Conservation (phyloP, 92 coral and sea anemone genomes). For the Paramuricea clavata region DNA sequence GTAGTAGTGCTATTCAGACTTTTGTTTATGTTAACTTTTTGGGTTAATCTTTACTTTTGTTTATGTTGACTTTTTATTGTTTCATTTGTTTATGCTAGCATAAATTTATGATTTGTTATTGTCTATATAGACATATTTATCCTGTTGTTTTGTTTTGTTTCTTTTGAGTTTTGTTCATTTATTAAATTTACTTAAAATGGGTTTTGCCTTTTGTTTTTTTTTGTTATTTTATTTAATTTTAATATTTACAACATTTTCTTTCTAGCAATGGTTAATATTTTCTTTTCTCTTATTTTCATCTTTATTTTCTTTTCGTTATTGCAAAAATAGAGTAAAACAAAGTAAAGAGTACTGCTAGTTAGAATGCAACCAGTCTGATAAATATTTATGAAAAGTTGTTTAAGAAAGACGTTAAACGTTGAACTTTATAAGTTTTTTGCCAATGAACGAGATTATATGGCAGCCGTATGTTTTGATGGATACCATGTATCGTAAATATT, state of each 20-base stretch:
- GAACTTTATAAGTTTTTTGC: not conserved
- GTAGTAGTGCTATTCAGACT: not conserved
- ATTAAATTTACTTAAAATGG: constrained; percentile 44
- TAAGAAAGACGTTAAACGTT: not conserved
- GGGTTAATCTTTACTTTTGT: not conserved
- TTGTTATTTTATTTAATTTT: constrained; percentile 7
- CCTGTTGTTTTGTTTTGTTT: not conserved
- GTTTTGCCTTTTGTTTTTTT: constrained; percentile 38
- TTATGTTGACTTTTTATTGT: not conserved
- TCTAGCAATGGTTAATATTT: too few species aligned
- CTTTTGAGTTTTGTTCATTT: constrained; percentile 7
- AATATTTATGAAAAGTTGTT: constrained; percentile 11
- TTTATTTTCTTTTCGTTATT: not conserved
- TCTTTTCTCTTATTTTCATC: too few species aligned
- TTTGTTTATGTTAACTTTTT: not conserved
- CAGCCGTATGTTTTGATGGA: constrained; percentile 5
- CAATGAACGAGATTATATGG: not conserved
- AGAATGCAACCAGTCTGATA: not conserved
- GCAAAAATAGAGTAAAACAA: not conserved
- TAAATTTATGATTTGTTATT: constrained; percentile 1
- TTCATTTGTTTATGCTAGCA: not conserved
- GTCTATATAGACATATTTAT: not conserved
- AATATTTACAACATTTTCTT: not conserved
- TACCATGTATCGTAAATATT: constrained; percentile 20
- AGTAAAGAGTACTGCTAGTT: not conserved